Conservation (phyloP, 2,888 invertebrate species). For the Hemicrepidius hirtus region DNA sequence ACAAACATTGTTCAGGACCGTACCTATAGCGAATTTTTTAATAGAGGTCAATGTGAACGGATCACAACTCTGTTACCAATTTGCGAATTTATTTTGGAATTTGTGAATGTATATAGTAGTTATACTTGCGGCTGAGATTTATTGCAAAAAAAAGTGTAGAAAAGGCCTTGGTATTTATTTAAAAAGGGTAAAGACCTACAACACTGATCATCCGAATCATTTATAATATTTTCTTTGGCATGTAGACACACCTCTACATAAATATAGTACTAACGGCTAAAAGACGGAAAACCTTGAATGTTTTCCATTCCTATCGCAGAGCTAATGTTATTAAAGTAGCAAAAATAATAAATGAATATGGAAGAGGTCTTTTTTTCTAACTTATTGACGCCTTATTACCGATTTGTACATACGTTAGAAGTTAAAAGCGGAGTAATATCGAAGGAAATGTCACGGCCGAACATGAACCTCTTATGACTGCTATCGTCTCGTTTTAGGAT, state of each 20-base stretch:
- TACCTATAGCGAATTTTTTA: no score
- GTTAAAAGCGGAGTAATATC: slow-evolving; percentile 35
- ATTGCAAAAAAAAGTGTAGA: background rate
- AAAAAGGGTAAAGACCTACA: slow-evolving; percentile 23
- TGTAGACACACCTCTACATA: slow-evolving; percentile 1
- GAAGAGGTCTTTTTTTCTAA: slow-evolving; percentile 46
- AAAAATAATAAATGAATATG: slow-evolving; percentile 45
- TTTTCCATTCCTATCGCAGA: slow-evolving; percentile 13
- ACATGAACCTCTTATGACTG: slow-evolving; percentile 41
- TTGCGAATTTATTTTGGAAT: background rate
- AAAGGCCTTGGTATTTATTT: slow-evolving; percentile 27
- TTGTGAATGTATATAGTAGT: slow-evolving; percentile 17
- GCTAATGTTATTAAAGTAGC: slow-evolving; percentile 22
- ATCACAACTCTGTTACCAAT: no score
- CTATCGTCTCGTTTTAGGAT: slow-evolving; percentile 22
- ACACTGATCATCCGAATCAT: slow-evolving; percentile 14
- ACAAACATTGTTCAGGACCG: no score
- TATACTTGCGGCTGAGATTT: slow-evolving; percentile 4
- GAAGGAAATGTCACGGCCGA: slow-evolving; percentile 52
- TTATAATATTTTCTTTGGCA: background rate
- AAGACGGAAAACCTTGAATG: slow-evolving; percentile 41
- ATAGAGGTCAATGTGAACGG: no score
- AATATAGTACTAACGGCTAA: background rate
- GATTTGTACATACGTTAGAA: slow-evolving; percentile 27
- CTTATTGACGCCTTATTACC: slow-evolving; percentile 21